Evolutionary conservation across 1,140 invertebrate genomes (phyloP).

Genomic region (Aphidius gifuensis): DNA sequence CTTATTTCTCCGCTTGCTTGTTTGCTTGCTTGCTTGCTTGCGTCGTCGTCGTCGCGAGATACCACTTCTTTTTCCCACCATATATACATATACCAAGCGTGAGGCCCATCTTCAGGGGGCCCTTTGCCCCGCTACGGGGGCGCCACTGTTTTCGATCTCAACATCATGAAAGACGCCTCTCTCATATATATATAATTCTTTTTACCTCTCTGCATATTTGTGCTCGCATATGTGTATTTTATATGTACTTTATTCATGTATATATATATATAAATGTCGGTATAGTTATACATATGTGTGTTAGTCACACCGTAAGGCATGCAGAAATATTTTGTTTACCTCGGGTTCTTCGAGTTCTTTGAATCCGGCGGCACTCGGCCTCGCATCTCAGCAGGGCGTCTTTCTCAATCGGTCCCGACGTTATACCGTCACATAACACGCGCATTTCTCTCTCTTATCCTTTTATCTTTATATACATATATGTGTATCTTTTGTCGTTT

Average conservation of each 20-base stretch:
- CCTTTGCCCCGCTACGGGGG: conserved; percentile 18
- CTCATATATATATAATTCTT: conserved; percentile 9
- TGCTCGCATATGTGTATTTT: conserved; percentile 25
- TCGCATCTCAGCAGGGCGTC: conserved; percentile 36
- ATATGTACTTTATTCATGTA: not conserved
- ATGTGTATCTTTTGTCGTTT: not conserved
- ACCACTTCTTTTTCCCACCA: not conserved
- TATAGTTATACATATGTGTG: not conserved
- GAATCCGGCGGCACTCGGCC: conserved; percentile 40
- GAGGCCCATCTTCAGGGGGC: conserved; percentile 13
- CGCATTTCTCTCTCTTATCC: conserved; percentile 9
- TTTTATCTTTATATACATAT: conserved; percentile 5
- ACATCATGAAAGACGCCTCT: conserved; percentile 6
- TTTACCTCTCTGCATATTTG: conserved; percentile 15
- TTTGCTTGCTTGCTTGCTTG: not conserved
- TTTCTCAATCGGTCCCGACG: conserved; percentile 39
- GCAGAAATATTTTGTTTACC: conserved; percentile 53
- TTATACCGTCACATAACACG: no score
- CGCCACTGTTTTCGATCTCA: conserved; percentile 16
- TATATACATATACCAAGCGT: conserved; percentile 1
- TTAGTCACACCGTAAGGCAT: conserved; percentile 14
- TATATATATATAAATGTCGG: not conserved
- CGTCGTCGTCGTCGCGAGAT: conserved; percentile 11
- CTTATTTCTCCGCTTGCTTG: no score
- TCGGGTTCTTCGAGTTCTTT: conserved; percentile 48